These are phyloP conservation scores for Tetramorium parvispinum DNA, from an alignment of 1,140 invertebrate species.

Conservation along the genomic window DNA sequence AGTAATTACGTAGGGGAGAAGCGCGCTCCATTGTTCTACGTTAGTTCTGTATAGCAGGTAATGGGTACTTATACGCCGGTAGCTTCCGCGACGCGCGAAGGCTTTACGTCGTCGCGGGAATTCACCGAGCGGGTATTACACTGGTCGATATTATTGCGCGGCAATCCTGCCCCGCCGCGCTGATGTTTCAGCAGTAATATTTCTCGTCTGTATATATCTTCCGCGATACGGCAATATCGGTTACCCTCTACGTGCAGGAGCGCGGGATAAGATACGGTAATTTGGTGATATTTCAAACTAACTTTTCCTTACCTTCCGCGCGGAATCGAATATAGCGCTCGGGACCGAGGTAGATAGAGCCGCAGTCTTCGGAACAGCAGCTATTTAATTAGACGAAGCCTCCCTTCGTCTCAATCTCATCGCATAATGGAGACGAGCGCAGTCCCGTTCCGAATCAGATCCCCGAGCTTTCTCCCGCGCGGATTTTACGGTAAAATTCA, in stretches of 20 bases:
- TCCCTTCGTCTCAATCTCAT: neutral
- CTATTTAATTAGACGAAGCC: conserved; percentile 26
- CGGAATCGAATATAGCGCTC: neutral
- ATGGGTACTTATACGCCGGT: conserved; percentile 63
- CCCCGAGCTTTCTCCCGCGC: neutral
- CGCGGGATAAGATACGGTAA: neutral
- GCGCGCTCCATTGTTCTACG: conserved; percentile 71
- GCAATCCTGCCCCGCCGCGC: neutral
- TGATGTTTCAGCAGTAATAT: neutral
- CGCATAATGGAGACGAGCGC: neutral
- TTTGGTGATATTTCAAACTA: neutral
- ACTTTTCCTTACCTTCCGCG: neutral
- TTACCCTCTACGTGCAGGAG: neutral
- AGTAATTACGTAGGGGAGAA: conserved; percentile 74
- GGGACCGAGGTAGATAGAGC: no score
- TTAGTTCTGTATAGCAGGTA: conserved; percentile 69
- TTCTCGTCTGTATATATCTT: neutral
- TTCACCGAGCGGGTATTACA: neutral
- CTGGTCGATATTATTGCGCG: conserved; percentile 29
- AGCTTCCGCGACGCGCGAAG: conserved; percentile 28
- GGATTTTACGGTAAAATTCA: neutral
- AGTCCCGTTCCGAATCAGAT: neutral
- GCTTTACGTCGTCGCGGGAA: conserved; percentile 36
- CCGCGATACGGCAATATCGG: conserved; percentile 15
- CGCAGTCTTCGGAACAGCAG: neutral